Evolutionary conservation across 2,797 vertebrate species (phyloP), one percentile per base, ranked within the genome.

Genomic region (Catostomus latipinnis): DNA sequence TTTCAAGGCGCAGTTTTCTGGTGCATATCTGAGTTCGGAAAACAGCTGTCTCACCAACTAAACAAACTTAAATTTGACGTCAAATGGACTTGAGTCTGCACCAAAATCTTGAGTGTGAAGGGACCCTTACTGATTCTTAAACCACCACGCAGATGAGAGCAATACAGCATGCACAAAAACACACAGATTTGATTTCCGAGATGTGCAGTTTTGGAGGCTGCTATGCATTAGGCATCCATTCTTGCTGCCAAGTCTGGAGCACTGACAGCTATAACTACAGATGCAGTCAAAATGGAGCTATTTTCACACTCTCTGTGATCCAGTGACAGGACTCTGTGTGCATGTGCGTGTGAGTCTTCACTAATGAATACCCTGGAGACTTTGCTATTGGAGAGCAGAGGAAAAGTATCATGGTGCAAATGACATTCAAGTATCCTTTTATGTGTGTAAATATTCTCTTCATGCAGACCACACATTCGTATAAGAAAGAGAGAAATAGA

Each of bases 331-430:
- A 61, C 34, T 6, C 10, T 78, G 16, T 49, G 62, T 78, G 65
- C 70, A 22, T 22, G 71, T 81, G 65, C 46, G 61, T 79, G 67
- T 75, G 75, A 60, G 53, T 61, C 68, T 78, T 83, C 85, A 78
- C 88, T 93, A 93, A 93, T 93, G 89, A 92, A 92, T 85, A 85
- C 91, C 87, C 88, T 70, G 12, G 88, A 80, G 86, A 90, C 18
- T 34, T 16, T 67, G 71, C 65, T 71, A 73, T 78, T 76, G 82
- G 77, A 76, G 69, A 61, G 76, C 81, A 84, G 84, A 87, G 82
- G 82, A 84, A 88, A 88, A 88, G 85, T 86, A 87, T 85, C 82
- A 88, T 88, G 81, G 83, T 66, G 87, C 46, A 84, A 88, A 87
- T 71, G 66, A 85, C 84, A 87, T 82, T 85, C 75, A 71, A 52